Conservation (phyloP, 2,888 invertebrate genomes). For the Xanthia icteritia region DNA sequence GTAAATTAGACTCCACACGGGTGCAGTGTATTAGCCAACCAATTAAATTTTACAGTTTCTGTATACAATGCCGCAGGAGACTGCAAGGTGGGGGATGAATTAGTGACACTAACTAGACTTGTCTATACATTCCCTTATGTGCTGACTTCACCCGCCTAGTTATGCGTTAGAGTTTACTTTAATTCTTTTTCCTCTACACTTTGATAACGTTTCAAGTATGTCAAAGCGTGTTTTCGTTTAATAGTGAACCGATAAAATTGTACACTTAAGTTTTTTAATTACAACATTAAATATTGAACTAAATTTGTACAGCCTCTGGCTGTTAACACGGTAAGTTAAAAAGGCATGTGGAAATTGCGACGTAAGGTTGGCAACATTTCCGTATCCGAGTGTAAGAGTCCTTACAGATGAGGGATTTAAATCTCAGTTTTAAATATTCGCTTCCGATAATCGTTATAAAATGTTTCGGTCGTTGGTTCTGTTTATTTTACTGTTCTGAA, state of each 20-base stretch:
- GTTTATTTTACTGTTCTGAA: constrained; percentile 41
- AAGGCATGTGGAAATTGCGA: constrained; percentile 89
- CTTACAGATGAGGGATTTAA: constrained; percentile 84
- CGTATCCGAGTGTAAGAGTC: constrained; percentile 84
- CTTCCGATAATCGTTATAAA: constrained; percentile 62
- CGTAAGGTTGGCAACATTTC: constrained; percentile 87
- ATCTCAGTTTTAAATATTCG: constrained; percentile 78
- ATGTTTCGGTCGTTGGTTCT: constrained; percentile 42
- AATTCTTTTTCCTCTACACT: constrained; percentile 74
- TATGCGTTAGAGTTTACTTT: constrained; percentile 67
- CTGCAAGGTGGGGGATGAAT: constrained; percentile 76
- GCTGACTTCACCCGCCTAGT: constrained; percentile 39
- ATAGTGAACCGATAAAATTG: constrained; percentile 72
- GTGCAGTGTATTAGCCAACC: constrained; percentile 87
- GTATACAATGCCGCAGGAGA: constrained; percentile 80
- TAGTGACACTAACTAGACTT: constrained; percentile 71
- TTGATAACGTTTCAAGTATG: constrained; percentile 76
- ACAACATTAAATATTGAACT: constrained; percentile 82
- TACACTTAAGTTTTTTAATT: constrained; percentile 80
- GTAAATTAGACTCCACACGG: constrained; percentile 88
- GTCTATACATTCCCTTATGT: constrained; percentile 68
- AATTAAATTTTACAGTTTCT: constrained; percentile 87
- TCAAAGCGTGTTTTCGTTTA: constrained; percentile 60
- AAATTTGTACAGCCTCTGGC: constrained; percentile 77
- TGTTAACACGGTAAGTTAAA: constrained; percentile 85